A percentile compares a stretch with the other conserved stretches of the same genome.
Evolutionary conservation across 2,113 vertebrate genomes (phyloP).

Genomic region (Mohoua ochrocephala): DNA sequence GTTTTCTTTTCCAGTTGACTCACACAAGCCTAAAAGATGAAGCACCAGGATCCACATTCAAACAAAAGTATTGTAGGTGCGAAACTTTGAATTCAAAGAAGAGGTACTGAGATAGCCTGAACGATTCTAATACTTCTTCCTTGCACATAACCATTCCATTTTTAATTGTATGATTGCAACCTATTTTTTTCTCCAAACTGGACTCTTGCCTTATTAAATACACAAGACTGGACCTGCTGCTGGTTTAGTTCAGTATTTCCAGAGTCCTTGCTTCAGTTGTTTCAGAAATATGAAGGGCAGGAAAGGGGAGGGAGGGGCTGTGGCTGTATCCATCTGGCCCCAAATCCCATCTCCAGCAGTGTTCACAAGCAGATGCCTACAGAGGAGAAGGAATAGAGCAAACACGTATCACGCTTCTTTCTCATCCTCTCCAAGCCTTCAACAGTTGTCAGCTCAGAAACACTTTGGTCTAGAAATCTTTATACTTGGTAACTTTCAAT

Average conservation of each 20-base stretch:
- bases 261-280: not conserved
- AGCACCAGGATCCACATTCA: not conserved
- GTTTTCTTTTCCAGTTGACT: not conserved
- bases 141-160: not conserved
- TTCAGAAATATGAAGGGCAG: not conserved
- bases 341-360: not conserved
- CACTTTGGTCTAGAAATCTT: not conserved
- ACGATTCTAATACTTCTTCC: not conserved
- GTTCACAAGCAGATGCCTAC: not conserved
- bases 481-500: not conserved
- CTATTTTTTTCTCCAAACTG: not conserved
- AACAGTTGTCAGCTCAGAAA: not conserved
- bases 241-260: not conserved
- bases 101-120: not conserved
- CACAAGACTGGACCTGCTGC: not conserved
- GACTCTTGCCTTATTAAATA: not conserved
- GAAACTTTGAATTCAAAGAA: not conserved
- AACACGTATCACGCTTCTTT: rapidly evolving
- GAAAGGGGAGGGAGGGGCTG: not conserved
- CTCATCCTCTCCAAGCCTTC: not conserved
- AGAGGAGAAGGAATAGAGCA: not conserved
- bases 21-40: not conserved
- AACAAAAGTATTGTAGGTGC: not conserved
- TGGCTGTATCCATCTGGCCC: not conserved
- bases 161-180: not conserved